Conservation (phyloP, 2,888 invertebrate species). For the Tenthredo notha region DNA sequence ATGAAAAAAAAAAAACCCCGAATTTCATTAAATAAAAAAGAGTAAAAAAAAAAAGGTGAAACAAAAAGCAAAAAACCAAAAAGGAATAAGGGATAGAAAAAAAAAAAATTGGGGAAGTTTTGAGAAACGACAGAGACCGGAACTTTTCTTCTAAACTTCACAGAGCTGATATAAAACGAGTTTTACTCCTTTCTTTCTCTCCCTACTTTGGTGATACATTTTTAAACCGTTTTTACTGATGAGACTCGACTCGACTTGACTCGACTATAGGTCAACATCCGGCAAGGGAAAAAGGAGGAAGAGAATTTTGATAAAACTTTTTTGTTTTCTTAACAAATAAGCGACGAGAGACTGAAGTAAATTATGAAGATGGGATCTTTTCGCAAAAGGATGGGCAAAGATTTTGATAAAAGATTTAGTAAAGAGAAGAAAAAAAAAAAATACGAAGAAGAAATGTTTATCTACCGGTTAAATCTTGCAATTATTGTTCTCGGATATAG, state of each 20-base stretch:
- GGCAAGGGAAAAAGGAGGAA: not conserved
- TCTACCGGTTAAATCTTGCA: conserved; percentile 18
- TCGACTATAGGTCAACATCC: not conserved
- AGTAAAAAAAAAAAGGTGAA: too few relatives aligned
- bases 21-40: not conserved
- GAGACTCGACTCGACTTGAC: not conserved
- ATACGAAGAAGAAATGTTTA: not conserved
- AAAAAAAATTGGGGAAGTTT: not conserved
- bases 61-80: not conserved
- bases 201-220: not conserved
- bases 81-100: not conserved
- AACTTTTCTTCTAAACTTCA: not conserved
- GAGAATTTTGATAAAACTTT: conserved; percentile 10
- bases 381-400: not conserved
- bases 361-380: conserved; percentile 33
- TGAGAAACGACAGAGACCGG: not conserved
- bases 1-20: conserved; percentile 14
- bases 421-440: not conserved
- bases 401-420: conserved; percentile 29
- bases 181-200: not conserved
- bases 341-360: not conserved
- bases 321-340: not conserved
- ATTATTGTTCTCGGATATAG: conserved; percentile 26
- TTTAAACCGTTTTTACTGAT: not conserved
- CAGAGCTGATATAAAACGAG: not conserved